phyloP scores from a whole-genome alignment of 2,888 invertebrate genomes.

The Itoplectis maculator region DNA sequence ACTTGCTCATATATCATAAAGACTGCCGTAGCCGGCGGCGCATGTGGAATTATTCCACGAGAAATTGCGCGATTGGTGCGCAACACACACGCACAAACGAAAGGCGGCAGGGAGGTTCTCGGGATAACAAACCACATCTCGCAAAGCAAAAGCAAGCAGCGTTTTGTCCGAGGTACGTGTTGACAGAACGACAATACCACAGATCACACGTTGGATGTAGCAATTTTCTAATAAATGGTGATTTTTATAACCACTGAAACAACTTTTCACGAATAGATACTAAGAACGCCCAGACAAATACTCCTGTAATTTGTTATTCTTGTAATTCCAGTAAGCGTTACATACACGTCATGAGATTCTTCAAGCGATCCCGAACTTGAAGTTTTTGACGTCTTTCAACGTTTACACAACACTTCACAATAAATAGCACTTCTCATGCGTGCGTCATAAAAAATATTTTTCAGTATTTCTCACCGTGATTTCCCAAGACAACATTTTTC shows the following conservation, averaged over 20 bases:
- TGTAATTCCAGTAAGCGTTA: too few species aligned
- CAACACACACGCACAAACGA: slow-evolving; percentile 5
- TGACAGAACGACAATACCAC: slow-evolving; percentile 19
- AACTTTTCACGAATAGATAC: slow-evolving; percentile 2
- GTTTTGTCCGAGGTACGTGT: neutral
- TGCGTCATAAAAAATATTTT: too few species aligned
- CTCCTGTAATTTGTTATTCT: too few species aligned
- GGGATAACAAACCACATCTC: slow-evolving; percentile 7
- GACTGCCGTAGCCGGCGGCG: slow-evolving; percentile 72
- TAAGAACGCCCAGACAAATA: neutral
- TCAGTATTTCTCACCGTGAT: neutral
- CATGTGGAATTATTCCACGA: slow-evolving; percentile 74
- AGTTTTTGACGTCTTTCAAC: too few species aligned
- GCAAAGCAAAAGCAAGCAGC: slow-evolving; percentile 22
- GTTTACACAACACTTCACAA: too few species aligned
- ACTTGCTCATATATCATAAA: slow-evolving; percentile 74
- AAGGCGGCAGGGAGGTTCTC: neutral
- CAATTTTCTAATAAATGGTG: neutral
- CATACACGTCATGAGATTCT: too few species aligned
- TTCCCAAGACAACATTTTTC: neutral
- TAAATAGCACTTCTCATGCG: too few species aligned
- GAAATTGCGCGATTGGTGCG: slow-evolving; percentile 56
- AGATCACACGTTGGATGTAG: slow-evolving; percentile 14
- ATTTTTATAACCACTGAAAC: neutral
- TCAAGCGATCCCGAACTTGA: too few species aligned